These are phyloP conservation scores for Drosophila pachea DNA, from an alignment of 1,140 invertebrate species.

Conservation along the genomic window DNA sequence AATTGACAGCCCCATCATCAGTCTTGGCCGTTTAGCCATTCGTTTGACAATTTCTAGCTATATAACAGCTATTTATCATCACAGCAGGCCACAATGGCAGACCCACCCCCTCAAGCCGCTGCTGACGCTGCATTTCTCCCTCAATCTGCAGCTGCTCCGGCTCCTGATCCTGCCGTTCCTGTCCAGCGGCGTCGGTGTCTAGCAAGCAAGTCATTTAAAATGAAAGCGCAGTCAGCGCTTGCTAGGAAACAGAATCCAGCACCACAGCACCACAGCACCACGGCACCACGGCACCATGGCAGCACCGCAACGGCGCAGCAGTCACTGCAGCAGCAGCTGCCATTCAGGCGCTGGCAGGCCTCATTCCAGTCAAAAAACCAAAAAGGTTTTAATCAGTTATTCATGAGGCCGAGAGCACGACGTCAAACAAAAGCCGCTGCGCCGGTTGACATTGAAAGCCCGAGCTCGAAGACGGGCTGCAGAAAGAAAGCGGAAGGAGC, in stretches of 20 bases:
- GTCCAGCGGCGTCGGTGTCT: conserved; percentile 15
- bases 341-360: conserved; percentile 8
- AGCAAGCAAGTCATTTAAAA: conserved; percentile 65
- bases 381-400: conserved; percentile 77
- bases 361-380: conserved; percentile 36
- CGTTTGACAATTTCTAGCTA: conserved; percentile 30
- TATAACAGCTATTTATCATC: conserved; percentile 37
- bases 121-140: conserved; percentile 32
- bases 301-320: neutral
- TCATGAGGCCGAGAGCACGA: conserved; percentile 66
- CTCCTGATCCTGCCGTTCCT: neutral
- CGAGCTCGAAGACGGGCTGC: neutral
- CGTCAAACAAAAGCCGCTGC: conserved; percentile 70
- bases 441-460: conserved; percentile 72
- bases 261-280: neutral
- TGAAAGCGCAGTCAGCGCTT: conserved; percentile 55
- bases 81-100: conserved; percentile 24
- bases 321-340: too few species aligned
- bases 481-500: neutral
- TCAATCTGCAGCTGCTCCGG: too few species aligned
- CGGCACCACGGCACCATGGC: too few species aligned
- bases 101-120: conserved; percentile 8
- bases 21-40: conserved; percentile 11
- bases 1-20: conserved; percentile 33
- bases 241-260: conserved; percentile 26